phyloP scores from a whole-genome alignment of 2,888 invertebrate species.

The Trilocha varians region DNA sequence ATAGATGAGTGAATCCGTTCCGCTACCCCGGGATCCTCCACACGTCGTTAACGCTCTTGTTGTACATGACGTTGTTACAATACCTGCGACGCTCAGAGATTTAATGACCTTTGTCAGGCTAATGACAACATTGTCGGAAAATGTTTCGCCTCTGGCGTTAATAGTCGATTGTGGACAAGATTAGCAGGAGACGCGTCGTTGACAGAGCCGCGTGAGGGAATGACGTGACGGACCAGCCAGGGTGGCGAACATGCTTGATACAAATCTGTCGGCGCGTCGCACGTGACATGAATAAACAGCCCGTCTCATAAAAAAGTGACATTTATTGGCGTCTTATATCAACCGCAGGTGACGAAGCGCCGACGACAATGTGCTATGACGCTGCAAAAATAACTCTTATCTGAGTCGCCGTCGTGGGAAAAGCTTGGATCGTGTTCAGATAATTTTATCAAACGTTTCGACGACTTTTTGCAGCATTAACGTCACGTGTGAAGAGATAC shows the following conservation, averaged over 20 bases:
- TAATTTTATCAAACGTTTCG: background rate
- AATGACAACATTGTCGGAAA: slow-evolving; percentile 65
- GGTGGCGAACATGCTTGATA: slow-evolving; percentile 56
- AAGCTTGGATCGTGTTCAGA: slow-evolving; percentile 13
- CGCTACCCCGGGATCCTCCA: slow-evolving; percentile 67
- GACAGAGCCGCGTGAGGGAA: slow-evolving; percentile 49
- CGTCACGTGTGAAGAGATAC: slow-evolving; percentile 6
- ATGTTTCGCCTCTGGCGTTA: slow-evolving; percentile 42
- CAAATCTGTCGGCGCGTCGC: slow-evolving; percentile 56
- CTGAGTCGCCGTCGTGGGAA: slow-evolving; percentile 54
- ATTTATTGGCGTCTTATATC: slow-evolving; percentile 71
- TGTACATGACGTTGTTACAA: slow-evolving; percentile 57
- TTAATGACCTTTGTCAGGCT: slow-evolving; percentile 62
- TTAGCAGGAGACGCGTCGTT: slow-evolving; percentile 34
- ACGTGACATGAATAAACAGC: slow-evolving; percentile 61
- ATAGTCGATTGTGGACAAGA: slow-evolving; percentile 47
- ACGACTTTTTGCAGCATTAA: slow-evolving; percentile 1
- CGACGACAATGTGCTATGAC: slow-evolving; percentile 52
- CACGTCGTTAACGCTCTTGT: slow-evolving; percentile 68
- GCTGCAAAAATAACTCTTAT: slow-evolving; percentile 62
- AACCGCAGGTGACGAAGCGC: slow-evolving; percentile 55
- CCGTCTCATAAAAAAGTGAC: slow-evolving; percentile 69
- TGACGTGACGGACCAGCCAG: slow-evolving; percentile 43
- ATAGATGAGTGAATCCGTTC: slow-evolving; percentile 60
- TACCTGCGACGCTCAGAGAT: slow-evolving; percentile 40